Evolutionary conservation across 2,113 vertebrate genomes (phyloP).

Genomic region (Odobenus rosmarus): DNA sequence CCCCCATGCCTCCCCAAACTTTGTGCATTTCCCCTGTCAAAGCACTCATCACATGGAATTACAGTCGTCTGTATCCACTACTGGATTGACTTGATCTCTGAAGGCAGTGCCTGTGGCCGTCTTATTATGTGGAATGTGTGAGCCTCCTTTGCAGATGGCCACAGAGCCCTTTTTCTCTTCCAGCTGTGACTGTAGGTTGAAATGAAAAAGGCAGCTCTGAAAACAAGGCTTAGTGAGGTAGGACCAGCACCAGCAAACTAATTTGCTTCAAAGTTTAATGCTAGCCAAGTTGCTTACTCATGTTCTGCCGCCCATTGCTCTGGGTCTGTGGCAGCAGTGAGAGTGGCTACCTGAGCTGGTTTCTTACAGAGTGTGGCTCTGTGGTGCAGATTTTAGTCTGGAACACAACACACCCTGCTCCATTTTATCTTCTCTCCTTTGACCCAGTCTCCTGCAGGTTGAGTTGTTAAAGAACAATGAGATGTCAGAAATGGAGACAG

Average conservation of each 20-base stretch:
- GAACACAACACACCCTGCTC: not conserved
- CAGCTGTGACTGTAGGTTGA: not conserved
- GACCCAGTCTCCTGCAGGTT: not conserved
- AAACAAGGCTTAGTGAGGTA: not conserved
- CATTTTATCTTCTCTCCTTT: not conserved
- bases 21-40: not conserved
- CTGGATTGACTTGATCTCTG: accelerated
- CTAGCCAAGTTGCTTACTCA: not conserved
- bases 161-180: not conserved
- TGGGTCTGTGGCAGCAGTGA: not conserved
- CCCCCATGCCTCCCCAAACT: not conserved
- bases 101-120: not conserved
- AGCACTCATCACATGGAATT: not conserved
- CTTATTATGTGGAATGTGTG: not conserved
- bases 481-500: not conserved
- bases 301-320: not conserved
- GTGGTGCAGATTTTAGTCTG: not conserved
- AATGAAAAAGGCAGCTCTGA: not conserved
- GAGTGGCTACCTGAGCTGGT: not conserved
- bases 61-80: no score
- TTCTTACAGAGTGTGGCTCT: not conserved
- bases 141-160: not conserved
- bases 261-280: not conserved
- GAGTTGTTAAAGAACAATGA: conserved; percentile 42
- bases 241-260: not conserved